Evolutionary conservation across 2,797 vertebrate species (phyloP).

Genomic region (Brachymystax lenok): DNA sequence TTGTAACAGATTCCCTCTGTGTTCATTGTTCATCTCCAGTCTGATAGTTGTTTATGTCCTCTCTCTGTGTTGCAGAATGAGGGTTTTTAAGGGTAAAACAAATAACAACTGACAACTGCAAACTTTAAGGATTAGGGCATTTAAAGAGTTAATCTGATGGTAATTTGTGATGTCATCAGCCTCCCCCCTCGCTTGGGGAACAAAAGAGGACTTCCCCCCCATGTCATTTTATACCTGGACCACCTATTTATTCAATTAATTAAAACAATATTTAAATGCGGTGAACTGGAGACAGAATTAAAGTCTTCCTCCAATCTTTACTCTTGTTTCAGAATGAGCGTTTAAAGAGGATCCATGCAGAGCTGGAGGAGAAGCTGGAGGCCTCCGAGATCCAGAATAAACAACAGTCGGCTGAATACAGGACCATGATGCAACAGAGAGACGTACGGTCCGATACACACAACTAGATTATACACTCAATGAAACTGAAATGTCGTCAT

Average conservation of each 20-base stretch:
- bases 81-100: slow-evolving; percentile 70
- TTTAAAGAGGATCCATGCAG: slow-evolving; percentile 81
- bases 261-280: no score
- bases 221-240: no score
- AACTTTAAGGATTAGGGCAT: no score
- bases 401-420: slow-evolving; percentile 86
- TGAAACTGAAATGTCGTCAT: background rate
- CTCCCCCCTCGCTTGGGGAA: no score
- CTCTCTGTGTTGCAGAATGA: slow-evolving; percentile 79
- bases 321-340: slow-evolving; percentile 83
- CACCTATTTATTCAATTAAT: no score
- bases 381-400: slow-evolving; percentile 93
- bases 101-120: no score
- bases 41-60: background rate
- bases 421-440: slow-evolving; percentile 89
- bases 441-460: slow-evolving; percentile 74
- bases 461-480: background rate
- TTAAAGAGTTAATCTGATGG: no score
- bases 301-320: no score
- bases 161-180: no score
- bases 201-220: no score
- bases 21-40: background rate
- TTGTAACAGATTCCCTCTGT: background rate
- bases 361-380: slow-evolving; percentile 94
- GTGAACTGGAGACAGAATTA: no score